Conservation (phyloP, 2,797 vertebrate species). For the Choloepus didactylus region DNA sequence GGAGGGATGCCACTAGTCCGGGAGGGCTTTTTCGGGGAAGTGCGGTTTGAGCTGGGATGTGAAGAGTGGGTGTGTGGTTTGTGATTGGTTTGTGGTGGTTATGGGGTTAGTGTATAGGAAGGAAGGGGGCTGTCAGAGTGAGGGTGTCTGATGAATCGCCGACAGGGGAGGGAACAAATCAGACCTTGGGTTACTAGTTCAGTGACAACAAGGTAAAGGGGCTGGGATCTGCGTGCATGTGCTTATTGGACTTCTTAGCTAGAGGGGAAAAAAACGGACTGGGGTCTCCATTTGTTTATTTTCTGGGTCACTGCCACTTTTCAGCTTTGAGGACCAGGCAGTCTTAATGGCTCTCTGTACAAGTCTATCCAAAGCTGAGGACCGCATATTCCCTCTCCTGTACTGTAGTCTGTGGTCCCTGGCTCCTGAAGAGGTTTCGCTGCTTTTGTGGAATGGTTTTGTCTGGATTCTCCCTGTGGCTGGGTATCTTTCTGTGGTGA, state of each 20-base stretch:
- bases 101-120: background rate
- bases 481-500: background rate
- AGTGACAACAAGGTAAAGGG: background rate
- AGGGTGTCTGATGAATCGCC: background rate
- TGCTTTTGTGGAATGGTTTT: constrained; percentile 45
- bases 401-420: background rate
- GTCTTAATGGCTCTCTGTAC: background rate
- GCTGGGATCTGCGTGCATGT: background rate
- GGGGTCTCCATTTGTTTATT: background rate
- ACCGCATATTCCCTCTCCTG: too few relatives aligned
- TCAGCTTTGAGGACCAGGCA: background rate
- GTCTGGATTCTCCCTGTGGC: background rate
- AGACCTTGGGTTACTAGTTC: background rate
- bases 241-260: background rate
- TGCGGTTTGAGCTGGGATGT: background rate
- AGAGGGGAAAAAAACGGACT: background rate
- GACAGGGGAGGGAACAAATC: background rate
- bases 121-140: background rate
- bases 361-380: background rate
- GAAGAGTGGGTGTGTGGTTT: background rate
- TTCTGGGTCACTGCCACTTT: background rate
- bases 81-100: background rate
- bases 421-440: background rate
- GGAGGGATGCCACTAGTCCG: background rate
- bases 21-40: background rate